These are phyloP conservation scores for Pseudorhombus dupliciocellatus DNA, from an alignment of 2,113 vertebrate species.

Conservation along the genomic window DNA sequence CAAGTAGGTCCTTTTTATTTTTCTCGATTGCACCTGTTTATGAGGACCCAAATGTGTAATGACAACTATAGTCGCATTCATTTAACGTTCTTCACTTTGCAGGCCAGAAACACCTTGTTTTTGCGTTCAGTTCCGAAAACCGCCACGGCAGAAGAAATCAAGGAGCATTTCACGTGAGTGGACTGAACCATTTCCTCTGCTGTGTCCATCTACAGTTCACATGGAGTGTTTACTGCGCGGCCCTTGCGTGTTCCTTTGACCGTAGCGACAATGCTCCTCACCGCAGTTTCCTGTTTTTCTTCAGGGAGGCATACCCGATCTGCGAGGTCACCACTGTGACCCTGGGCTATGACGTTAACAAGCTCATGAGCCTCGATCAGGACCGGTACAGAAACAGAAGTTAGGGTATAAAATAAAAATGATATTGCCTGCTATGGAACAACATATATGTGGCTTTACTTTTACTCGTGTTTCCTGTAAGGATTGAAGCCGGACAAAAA, in stretches of 20 bases:
- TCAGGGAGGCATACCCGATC: constrained; percentile 89
- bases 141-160: constrained; percentile 79
- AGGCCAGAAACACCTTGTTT: constrained; percentile 90
- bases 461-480: constrained; percentile 48
- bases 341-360: constrained; percentile 87
- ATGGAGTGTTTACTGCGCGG: neutral
- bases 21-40: too few species aligned
- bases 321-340: constrained; percentile 86
- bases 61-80: neutral
- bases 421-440: too few species aligned
- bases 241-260: neutral
- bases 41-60: too few species aligned
- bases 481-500: constrained; percentile 88
- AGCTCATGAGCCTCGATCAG: constrained; percentile 84
- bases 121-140: constrained; percentile 86
- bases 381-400: constrained; percentile 82
- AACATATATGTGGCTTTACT: neutral
- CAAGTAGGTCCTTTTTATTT: too few species aligned
- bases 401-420: neutral
- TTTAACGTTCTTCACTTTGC: constrained; percentile 20
- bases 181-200: neutral
- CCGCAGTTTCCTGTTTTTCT: constrained; percentile 16
- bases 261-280: constrained; percentile 11
- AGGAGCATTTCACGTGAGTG: constrained; percentile 87
- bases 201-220: neutral